phyloP scores from a whole-genome alignment of 2,113 vertebrate genomes.

The Pseudorhombus dupliciocellatus region DNA sequence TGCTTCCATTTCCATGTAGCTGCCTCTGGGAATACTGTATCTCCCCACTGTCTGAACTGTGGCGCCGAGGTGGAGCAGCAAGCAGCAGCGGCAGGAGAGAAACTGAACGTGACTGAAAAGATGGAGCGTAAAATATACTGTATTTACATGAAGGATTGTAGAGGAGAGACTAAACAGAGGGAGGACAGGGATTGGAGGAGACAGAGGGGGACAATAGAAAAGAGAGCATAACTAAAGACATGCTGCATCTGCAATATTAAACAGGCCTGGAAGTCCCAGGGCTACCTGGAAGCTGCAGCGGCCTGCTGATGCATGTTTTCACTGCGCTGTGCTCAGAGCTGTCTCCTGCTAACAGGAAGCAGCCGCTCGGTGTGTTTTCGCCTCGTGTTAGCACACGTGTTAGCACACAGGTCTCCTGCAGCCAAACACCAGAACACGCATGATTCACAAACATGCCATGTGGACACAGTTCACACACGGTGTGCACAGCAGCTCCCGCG shows the following conservation, averaged over 20 bases:
- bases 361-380: slow-evolving; percentile 20
- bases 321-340: slow-evolving; percentile 45
- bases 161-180: slow-evolving; percentile 13
- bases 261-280: slow-evolving; percentile 19
- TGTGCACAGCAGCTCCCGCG: not conserved
- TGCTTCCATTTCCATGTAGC: not conserved
- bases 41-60: slow-evolving; percentile 2
- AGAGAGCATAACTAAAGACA: slow-evolving; percentile 37
- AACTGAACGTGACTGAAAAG: slow-evolving; percentile 1
- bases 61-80: too few species aligned
- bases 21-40: not conserved
- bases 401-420: not conserved
- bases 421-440: not conserved
- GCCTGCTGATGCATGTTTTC: slow-evolving; percentile 53
- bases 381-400: not conserved
- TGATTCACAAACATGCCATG: slow-evolving; percentile 8
- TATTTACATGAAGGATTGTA: slow-evolving; percentile 47
- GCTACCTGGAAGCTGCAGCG: slow-evolving; percentile 52
- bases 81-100: not conserved
- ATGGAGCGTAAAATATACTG: slow-evolving; percentile 4
- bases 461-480: not conserved
- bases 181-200: slow-evolving; percentile 2
- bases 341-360: slow-evolving; percentile 22
- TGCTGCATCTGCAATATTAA: slow-evolving; percentile 51
- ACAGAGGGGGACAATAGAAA: slow-evolving; percentile 24